Evolutionary conservation across 2,888 invertebrate genomes (phyloP).

Genomic region (Calliphora vomitoria): DNA sequence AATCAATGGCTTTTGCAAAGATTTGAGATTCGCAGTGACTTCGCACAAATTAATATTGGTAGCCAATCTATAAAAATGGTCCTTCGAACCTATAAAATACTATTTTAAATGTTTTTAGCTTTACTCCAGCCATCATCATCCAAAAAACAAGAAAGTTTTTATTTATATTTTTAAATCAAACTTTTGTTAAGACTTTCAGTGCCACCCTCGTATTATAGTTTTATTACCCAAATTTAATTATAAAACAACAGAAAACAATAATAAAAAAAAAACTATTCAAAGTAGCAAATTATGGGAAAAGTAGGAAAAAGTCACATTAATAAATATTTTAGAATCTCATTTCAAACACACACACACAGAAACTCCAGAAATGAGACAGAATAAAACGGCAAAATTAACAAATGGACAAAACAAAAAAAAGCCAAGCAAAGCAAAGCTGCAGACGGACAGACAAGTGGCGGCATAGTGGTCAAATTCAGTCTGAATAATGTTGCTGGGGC

Average conservation of each 20-base stretch:
- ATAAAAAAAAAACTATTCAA: slow-evolving; percentile 13
- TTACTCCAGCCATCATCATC: no score
- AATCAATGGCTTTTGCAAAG: no score
- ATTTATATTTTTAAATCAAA: no score
- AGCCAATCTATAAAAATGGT: no score
- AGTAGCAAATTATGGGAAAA: slow-evolving; percentile 57
- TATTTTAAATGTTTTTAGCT: no score
- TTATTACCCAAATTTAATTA: slow-evolving; percentile 37
- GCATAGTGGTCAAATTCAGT: slow-evolving; percentile 75
- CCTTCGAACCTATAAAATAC: no score
- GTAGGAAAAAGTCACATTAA: slow-evolving; percentile 42
- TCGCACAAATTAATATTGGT: no score
- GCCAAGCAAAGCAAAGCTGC: background rate
- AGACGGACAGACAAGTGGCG: slow-evolving; percentile 68
- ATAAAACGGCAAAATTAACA: slow-evolving; percentile 60
- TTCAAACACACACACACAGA: slow-evolving; percentile 26
- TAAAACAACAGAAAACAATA: background rate
- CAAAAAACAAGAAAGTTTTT: no score
- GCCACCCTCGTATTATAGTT: background rate
- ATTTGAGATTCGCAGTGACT: no score
- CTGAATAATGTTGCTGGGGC: slow-evolving; percentile 76
- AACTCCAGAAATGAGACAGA: slow-evolving; percentile 53
- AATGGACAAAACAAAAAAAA: slow-evolving; percentile 4
- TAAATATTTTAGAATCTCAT: slow-evolving; percentile 46
- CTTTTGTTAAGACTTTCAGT: background rate